Evolutionary conservation across 2,797 vertebrate species (phyloP), one percentile per base, ranked within the genome.

Genomic region (Falco columbarius): DNA sequence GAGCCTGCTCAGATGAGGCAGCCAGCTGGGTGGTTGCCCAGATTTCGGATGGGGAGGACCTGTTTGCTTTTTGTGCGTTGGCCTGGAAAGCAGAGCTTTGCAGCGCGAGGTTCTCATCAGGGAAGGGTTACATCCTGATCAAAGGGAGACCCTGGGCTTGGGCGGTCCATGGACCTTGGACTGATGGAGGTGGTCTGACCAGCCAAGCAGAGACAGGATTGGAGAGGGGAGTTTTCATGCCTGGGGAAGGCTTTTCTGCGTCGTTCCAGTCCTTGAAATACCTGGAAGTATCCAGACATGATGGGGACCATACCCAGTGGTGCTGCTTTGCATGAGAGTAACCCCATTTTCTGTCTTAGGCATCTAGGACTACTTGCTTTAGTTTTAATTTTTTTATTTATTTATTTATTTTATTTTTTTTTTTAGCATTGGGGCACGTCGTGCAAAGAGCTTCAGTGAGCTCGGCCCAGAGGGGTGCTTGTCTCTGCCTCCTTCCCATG

Each of bases 61-160:
- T 13, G 4, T 14, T 42, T 32, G 49, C 24, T 81, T 30, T 59
- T 80, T n/a, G 38, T 26, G 14, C 2, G 2, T 51, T 80, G 55
- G 12, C 3, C 12, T 73, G 27, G 27, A 51, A 58, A 51, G 36
- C 5, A 44, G 49, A 62, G 38, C 23, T 81, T 74, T 81, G 70
- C 0, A 0, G 2, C 0, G 4, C 46, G 52, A 27, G 18, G 63
- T 76, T 32, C 24, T 62, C 20, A 3, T 5, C 1, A 4, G 22
- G 55, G n/a, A 36, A 49, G 40, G 46, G 44, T 59, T 0, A 1
- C 17, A 7, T 56, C n/a, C 0, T 3, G 58, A 27, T 52, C 3
- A 1, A 74, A 59, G 24, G 12, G 34, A 74, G 26, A 4, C 17
- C 6, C 9, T 29, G 36, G 12, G 10, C 38, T 85, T 40, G 27